Percentiles rank a stretch among this genome's conserved stretches.
phyloP scores from a whole-genome alignment of 2,797 vertebrate species.

The Nyctibius grandis region DNA sequence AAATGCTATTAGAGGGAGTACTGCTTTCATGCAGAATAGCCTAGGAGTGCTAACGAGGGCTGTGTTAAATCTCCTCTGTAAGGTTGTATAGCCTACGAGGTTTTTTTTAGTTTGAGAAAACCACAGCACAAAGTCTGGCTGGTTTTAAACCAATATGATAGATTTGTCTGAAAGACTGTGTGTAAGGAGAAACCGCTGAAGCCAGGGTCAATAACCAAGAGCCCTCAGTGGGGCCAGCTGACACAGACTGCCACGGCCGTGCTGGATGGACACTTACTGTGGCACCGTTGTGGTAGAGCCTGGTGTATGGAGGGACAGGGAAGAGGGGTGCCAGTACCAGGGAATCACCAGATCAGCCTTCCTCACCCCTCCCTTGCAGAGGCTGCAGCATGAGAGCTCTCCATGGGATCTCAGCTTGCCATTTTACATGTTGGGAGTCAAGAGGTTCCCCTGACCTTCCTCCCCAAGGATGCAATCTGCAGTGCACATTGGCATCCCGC shows the following conservation, averaged over 20 bases:
- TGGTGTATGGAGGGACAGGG: no score
- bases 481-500: rapidly evolving
- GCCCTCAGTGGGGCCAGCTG: neutral
- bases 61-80: neutral
- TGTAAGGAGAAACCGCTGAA: neutral
- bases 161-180: neutral
- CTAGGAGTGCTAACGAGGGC: neutral
- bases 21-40: neutral
- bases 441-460: neutral
- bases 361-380: neutral
- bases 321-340: rapidly evolving
- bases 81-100: neutral
- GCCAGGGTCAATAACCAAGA: neutral
- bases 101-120: neutral
- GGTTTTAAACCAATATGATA: neutral
- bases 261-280: neutral
- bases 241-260: neutral
- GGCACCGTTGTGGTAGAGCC: neutral
- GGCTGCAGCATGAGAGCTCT: neutral
- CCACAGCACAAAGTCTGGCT: neutral
- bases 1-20: neutral
- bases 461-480: rapidly evolving
- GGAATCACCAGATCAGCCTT: rapidly evolving
- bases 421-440: neutral
- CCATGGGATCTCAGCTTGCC: rapidly evolving